A percentile compares a stretch with the other conserved stretches of the same genome.
These are phyloP conservation scores for Falco peregrinus DNA, from an alignment of 2,797 vertebrate species.

Conservation along the genomic window DNA sequence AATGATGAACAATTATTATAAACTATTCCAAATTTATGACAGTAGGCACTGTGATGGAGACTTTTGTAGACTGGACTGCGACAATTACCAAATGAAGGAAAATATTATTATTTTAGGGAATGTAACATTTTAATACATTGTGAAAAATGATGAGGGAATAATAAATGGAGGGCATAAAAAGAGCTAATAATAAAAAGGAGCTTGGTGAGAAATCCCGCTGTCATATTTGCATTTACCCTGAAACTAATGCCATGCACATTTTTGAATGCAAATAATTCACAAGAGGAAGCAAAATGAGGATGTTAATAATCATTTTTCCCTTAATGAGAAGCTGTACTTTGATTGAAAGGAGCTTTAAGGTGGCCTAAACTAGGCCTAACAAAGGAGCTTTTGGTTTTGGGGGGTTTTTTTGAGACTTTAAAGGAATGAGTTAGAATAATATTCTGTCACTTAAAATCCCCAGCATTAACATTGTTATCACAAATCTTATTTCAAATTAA, in stretches of 20 bases:
- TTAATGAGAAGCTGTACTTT: conserved; percentile 82
- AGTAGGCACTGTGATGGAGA: conserved; percentile 48
- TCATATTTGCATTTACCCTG: conserved; percentile 85
- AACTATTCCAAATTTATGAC: conserved; percentile 71
- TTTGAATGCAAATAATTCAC: conserved; percentile 85
- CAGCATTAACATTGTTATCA: conserved; percentile 60
- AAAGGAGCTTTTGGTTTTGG: conserved; percentile 36
- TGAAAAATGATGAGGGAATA: conserved; percentile 81
- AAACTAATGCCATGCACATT: conserved; percentile 81
- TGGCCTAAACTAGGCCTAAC: conserved; percentile 76
- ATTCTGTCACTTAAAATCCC: conserved; percentile 68
- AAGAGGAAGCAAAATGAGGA: conserved; percentile 81
- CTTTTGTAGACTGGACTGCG: conserved; percentile 67
- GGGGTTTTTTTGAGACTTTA: conserved; percentile 28
- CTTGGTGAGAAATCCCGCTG: conserved; percentile 81
- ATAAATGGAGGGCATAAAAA: conserved; percentile 81
- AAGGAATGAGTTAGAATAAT: conserved; percentile 65
- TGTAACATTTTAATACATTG: conserved; percentile 81
- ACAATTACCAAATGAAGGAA: conserved; percentile 79
- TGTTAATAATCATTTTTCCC: conserved; percentile 81
- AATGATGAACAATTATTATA: conserved; percentile 68
- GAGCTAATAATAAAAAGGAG: conserved; percentile 81
- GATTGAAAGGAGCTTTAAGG: conserved; percentile 78
- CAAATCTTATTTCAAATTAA: conserved; percentile 73
- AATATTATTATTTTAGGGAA: conserved; percentile 83